A percentile compares a stretch with the other conserved stretches of the same genome.
phyloP scores from a whole-genome alignment of 2,888 invertebrate species.

The Drosophila bunnanda region DNA sequence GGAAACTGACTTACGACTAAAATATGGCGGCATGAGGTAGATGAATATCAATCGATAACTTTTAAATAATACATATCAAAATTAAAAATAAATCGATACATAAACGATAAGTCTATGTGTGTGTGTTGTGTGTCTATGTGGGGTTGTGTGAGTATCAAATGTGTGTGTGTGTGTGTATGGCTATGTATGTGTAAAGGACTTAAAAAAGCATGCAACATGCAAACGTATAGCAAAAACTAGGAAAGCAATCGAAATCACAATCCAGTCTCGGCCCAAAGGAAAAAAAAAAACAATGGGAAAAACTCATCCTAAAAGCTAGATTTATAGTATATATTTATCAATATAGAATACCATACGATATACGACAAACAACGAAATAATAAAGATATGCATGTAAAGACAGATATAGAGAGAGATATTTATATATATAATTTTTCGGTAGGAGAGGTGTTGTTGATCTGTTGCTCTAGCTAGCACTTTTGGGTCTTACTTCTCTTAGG shows the following conservation, averaged over 20 bases:
- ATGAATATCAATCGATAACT: slow-evolving; percentile 42
- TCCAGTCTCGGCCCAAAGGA: slow-evolving; percentile 27
- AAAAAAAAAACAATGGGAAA: slow-evolving; percentile 22
- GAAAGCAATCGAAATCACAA: slow-evolving; percentile 52
- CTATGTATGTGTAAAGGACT: slow-evolving; percentile 57
- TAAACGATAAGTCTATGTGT: slow-evolving; percentile 48
- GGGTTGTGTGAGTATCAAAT: slow-evolving; percentile 31
- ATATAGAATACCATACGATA: slow-evolving; percentile 49
- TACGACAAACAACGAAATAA: slow-evolving; percentile 42
- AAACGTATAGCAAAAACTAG: slow-evolving; percentile 66
- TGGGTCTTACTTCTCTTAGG: slow-evolving; percentile 53
- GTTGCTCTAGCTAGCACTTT: slow-evolving; percentile 77
- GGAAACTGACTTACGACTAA: slow-evolving; percentile 51
- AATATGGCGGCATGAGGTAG: slow-evolving; percentile 32
- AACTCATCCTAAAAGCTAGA: slow-evolving; percentile 61
- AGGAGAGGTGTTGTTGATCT: slow-evolving; percentile 85
- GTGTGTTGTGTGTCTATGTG: slow-evolving; percentile 24
- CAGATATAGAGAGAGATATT: slow-evolving; percentile 39
- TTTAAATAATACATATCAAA: slow-evolving; percentile 49
- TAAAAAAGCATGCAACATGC: slow-evolving; percentile 81
- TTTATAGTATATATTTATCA: slow-evolving; percentile 57
- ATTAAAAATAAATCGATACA: slow-evolving; percentile 42
- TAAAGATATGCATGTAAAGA: slow-evolving; percentile 44
- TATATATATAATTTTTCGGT: slow-evolving; percentile 52
- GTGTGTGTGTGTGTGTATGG: slow-evolving; percentile 47